phyloP scores from a whole-genome alignment of 2,113 vertebrate species.

The Oxygymnocypris stewartii region DNA sequence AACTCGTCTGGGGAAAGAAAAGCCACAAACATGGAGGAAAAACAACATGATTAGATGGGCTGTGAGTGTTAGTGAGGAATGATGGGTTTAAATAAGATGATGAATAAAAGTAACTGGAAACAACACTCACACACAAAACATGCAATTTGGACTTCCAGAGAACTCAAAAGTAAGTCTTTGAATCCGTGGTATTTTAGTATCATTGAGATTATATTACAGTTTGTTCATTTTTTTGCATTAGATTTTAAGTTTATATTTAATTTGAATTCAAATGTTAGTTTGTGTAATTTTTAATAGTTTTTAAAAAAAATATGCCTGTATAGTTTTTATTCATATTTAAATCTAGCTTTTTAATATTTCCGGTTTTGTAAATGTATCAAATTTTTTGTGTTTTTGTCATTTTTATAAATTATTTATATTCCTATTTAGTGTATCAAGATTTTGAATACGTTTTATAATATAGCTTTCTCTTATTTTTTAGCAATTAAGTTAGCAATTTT shows the following conservation, averaged over 20 bases:
- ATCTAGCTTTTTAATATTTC: too few relatives aligned
- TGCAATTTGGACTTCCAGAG: not conserved
- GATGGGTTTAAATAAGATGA: not conserved
- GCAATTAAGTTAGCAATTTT: too few relatives aligned
- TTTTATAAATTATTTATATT: too few relatives aligned
- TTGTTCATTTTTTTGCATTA: too few relatives aligned
- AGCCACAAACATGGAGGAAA: constrained; percentile 48
- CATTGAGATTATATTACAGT: too few relatives aligned
- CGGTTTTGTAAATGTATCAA: not conserved
- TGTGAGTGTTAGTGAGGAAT: not conserved
- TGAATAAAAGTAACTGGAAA: not conserved
- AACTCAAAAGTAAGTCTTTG: not conserved
- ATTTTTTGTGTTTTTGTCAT: not conserved
- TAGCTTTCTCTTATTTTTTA: too few relatives aligned
- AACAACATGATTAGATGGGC: constrained; percentile 23
- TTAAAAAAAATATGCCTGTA: not conserved
- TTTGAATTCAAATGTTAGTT: not conserved
- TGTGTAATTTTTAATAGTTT: too few relatives aligned
- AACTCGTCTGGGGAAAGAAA: constrained; percentile 87
- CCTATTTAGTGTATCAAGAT: too few relatives aligned
- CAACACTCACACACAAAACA: not conserved
- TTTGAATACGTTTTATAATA: too few relatives aligned
- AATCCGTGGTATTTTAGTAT: too few relatives aligned
- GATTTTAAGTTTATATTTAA: not conserved
- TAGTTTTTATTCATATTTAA: not conserved